phyloP scores from a whole-genome alignment of 2,797 vertebrate genomes.

The Falco berigora region DNA sequence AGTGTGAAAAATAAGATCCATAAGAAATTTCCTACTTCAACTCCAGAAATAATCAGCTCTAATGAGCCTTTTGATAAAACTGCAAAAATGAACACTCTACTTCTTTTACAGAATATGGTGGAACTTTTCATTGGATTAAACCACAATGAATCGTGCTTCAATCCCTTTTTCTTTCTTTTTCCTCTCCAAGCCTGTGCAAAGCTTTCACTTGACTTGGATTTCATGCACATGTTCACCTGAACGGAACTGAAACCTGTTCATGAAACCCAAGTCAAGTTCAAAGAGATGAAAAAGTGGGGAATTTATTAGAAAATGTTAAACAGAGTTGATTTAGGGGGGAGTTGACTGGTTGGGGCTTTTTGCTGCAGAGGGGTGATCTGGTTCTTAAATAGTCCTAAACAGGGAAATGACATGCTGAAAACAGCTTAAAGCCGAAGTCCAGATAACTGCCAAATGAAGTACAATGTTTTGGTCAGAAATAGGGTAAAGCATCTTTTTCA shows the following conservation, averaged over 20 bases:
- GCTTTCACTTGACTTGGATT: background rate
- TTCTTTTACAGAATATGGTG: background rate
- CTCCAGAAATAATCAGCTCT: background rate
- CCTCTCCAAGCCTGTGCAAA: background rate
- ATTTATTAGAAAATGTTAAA: background rate
- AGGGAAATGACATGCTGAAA: background rate
- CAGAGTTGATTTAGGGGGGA: background rate
- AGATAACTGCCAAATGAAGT: background rate
- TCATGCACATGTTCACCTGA: background rate
- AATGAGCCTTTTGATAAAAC: background rate
- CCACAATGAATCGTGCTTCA: background rate
- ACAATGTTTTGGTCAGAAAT: background rate
- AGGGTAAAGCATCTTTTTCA: background rate
- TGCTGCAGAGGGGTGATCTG: background rate
- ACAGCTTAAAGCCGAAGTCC: background rate
- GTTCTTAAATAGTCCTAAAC: background rate
- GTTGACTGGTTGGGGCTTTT: background rate
- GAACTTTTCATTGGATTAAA: background rate
- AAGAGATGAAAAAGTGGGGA: background rate
- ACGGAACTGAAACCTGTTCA: background rate
- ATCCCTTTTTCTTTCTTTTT: background rate
- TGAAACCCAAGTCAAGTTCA: background rate
- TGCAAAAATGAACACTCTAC: fast-evolving
- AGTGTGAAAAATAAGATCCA: background rate
- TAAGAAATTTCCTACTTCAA: background rate